Conservation (phyloP, 2,113 vertebrate species). For the Macrotus californicus region DNA sequence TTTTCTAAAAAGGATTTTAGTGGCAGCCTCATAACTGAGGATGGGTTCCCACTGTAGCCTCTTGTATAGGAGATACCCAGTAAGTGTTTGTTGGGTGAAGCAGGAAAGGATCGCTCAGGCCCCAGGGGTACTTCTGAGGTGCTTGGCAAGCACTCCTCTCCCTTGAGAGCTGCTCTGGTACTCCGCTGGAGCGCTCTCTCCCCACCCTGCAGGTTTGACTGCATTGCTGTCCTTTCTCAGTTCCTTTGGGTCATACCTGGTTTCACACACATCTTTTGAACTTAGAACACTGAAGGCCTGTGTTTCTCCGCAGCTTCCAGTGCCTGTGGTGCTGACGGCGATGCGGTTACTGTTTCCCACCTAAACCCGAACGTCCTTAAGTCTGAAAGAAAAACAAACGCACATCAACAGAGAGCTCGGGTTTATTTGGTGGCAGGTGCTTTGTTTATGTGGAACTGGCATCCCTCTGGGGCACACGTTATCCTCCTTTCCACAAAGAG, state of each 20-base stretch:
- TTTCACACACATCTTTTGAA: constrained; percentile 22
- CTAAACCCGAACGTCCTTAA: neutral
- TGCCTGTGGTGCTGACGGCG: neutral
- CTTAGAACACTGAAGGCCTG: neutral
- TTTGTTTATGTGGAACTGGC: neutral
- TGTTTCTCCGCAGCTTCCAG: neutral
- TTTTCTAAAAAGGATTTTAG: neutral
- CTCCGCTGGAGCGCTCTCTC: neutral
- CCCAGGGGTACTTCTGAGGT: neutral
- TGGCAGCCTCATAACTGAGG: neutral
- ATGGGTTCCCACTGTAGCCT: neutral
- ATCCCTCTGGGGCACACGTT: neutral
- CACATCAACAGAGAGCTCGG: neutral
- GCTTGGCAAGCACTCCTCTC: neutral
- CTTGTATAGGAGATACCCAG: neutral
- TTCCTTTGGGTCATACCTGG: neutral
- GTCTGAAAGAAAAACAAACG: neutral
- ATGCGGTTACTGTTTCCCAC: constrained; percentile 14
- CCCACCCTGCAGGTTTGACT: neutral
- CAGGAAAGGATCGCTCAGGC: neutral
- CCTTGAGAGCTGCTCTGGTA: neutral
- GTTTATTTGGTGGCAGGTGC: neutral
- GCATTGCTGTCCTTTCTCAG: neutral
- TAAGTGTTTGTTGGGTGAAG: neutral
- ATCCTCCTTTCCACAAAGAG: neutral